These are phyloP conservation scores for Dendropsophus ebraccatus DNA, from an alignment of 2,113 vertebrate species.

Conservation along the genomic window DNA sequence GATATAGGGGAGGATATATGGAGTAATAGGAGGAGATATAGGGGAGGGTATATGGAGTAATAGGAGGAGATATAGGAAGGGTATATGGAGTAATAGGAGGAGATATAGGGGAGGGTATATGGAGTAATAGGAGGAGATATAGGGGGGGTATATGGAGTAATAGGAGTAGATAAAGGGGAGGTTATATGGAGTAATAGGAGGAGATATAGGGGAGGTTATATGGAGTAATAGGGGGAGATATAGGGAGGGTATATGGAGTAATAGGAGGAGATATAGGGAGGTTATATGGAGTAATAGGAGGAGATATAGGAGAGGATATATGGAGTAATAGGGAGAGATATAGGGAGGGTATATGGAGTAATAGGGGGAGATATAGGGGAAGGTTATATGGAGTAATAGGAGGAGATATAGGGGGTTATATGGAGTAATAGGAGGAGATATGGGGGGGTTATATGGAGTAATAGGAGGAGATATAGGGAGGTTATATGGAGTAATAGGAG, in stretches of 20 bases:
- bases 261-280: slow-evolving; percentile 10
- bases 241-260: background rate
- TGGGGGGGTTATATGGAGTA: background rate
- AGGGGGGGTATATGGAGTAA: background rate
- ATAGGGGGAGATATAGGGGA: background rate
- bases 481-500: background rate
- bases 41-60: background rate
- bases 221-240: background rate
- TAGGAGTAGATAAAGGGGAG: background rate
- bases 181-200: background rate
- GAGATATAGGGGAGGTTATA: background rate
- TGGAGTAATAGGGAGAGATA: background rate
- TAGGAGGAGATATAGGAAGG: background rate
- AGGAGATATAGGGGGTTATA: background rate
- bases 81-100: slow-evolving; percentile 9
- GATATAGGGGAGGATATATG: background rate
- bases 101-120: background rate
- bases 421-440: slow-evolving; percentile 11
- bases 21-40: background rate
- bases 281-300: background rate
- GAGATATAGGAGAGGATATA: background rate
- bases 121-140: slow-evolving; percentile 1
- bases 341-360: background rate
- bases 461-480: slow-evolving; percentile 2
- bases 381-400: too few relatives aligned